These are phyloP conservation scores for Tolmerus cingulatus DNA, from an alignment of 2,888 invertebrate species.

Conservation along the genomic window DNA sequence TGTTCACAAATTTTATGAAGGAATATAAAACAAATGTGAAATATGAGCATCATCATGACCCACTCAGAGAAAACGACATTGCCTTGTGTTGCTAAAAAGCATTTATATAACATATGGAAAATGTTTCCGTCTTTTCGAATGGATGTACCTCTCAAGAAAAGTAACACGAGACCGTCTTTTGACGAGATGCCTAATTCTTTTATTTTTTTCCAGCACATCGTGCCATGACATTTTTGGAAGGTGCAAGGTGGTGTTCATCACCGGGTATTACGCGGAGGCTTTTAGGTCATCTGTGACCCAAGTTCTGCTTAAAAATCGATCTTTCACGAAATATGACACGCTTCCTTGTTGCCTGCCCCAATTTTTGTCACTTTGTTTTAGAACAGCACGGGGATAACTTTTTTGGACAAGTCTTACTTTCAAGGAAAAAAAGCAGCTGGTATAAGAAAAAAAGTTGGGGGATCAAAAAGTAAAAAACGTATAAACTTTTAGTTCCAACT, in stretches of 20 bases:
- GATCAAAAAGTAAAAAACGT: not conserved
- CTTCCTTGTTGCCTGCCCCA: not conserved
- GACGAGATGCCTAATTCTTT: not conserved
- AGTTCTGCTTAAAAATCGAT: not conserved
- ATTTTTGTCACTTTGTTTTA: constrained; percentile 5
- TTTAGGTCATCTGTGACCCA: not conserved
- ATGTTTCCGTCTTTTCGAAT: not conserved
- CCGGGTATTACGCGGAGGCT: not conserved
- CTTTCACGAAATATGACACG: constrained; percentile 15
- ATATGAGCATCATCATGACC: not conserved
- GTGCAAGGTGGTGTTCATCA: not conserved
- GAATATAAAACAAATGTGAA: not conserved
- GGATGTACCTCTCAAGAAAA: not conserved
- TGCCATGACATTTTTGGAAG: not conserved
- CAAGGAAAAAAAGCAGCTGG: not conserved
- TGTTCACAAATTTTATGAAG: not conserved
- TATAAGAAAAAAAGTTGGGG: not conserved
- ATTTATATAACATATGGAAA: not conserved
- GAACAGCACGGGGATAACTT: not conserved
- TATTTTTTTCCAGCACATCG: not conserved
- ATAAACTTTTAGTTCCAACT: not conserved
- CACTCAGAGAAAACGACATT: not conserved
- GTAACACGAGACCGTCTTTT: not conserved
- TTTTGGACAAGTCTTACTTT: not conserved
- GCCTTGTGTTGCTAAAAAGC: not conserved